Evolutionary conservation across 2,797 vertebrate genomes (phyloP), one percentile per base, ranked within the genome.

Genomic region (Vireo griseus): DNA sequence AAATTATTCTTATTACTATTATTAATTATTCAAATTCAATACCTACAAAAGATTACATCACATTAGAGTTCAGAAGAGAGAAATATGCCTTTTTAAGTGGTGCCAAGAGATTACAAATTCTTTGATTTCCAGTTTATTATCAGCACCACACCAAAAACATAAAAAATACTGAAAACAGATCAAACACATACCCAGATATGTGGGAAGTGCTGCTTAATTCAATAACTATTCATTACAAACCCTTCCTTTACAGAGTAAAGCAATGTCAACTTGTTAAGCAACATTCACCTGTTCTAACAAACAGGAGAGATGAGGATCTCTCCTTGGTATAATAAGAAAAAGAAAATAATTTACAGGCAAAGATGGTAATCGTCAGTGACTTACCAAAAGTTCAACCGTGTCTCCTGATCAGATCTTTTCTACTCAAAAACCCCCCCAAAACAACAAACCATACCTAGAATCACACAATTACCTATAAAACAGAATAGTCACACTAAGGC

Each of bases 401-500:
- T 47, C 74, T 72, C 54, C 59, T 59, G 37, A 88, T 74, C 68
- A 54, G 16, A 61, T 71, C 67, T 45, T 40, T 65, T 71, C 61
- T 45, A 33, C 25, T 47, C 5, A 51, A 63, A 88, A 61, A 54
- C 20, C 6, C 2, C 2, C 6, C 15, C 14, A 15, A 57, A 39
- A 58, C 26, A 28, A 39, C 19, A 54, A 37, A 81, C 11, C 0
- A 0, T 31, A 73, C 69, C 15, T 6, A 54, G 51, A 79, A 67
- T 59, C 59, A 67, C 0, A 2, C n/a, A 26, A 59, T 37, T 57
- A 68, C 16, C 28, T 61, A 80, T 22, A 66, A 76, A 69, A 90
- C 0, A 0, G 29, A 57, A 54, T 5, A 39, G 28, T 57, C 63
- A n/a, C 33, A 39, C 29, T 57, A n/a, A 57, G n/a, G 26, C 37